Evolutionary conservation across 2,888 invertebrate genomes (phyloP), one percentile per base, ranked within the genome.

Genomic region (Mactromeris polynyma): DNA sequence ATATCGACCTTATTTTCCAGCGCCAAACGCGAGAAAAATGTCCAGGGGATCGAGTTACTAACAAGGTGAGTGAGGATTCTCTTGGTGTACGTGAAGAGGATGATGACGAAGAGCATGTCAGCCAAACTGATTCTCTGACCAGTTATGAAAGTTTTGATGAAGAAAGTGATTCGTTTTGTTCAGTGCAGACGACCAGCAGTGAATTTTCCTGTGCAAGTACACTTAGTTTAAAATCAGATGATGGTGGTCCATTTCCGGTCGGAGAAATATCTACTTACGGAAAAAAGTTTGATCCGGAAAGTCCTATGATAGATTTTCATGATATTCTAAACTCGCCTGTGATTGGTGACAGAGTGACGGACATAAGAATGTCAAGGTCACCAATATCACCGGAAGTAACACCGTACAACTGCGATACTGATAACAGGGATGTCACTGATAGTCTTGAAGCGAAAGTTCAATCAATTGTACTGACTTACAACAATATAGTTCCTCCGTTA

Each of bases 401-500:
- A 40, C n/a, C 58, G 2, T 2, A 17, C 19, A 17, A 42, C 31
- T 40, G 14, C 3, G 26, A 64, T 73, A 31, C n/a, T 42, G 33
- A 51, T 9, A 40, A 36, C 33, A 33, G 19, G 1, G 21, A n/a
- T 36, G 64, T n/a, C n/a, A 64, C n/a, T 21, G 46, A 38, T 6
- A 40, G 33, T 40, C 17, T 31, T 42, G 73, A 40, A 17, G 69
- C 64, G 17, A 73, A 42, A 26, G 11, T 83, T 33, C 42, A 83
- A 19, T 73, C 77, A 36, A 79, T 83, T 51, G 64, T 79, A 36
- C 81, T 58, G n/a, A 58, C 82, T 1, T 89, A 89, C 51, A 81
- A 58, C 42, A 79, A 42, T 51, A 89, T 89, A 26, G 89, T 89
- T 7, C 85, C 86, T 17, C 89, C 89, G 21, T 40, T 89, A 21